phyloP scores from a whole-genome alignment of 2,113 vertebrate genomes.

The Saguinus imperator region DNA sequence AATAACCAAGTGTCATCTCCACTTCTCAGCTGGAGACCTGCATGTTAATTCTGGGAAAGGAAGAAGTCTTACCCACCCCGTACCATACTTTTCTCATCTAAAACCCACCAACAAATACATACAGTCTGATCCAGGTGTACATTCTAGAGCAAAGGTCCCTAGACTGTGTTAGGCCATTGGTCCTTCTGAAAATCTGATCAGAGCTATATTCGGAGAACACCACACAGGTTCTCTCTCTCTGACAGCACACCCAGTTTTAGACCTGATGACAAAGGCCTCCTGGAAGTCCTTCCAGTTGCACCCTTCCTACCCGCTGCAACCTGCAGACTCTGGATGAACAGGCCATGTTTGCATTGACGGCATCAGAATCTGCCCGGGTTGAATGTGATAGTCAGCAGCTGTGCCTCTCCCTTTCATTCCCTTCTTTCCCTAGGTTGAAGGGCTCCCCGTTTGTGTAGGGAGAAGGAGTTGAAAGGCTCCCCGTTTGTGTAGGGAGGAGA shows the following conservation, averaged over 20 bases:
- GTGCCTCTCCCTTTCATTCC: background rate
- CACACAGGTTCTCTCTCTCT: background rate
- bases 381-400: fast-evolving
- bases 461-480: background rate
- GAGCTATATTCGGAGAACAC: background rate
- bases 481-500: too few relatives aligned
- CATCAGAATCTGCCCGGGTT: background rate
- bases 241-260: background rate
- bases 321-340: background rate
- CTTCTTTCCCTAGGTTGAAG: background rate
- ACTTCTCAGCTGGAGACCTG: background rate
- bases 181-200: background rate
- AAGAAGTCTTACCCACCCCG: background rate
- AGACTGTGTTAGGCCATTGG: background rate
- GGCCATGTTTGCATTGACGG: background rate
- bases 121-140: background rate
- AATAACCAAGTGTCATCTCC: background rate
- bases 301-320: background rate
- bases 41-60: background rate
- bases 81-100: background rate
- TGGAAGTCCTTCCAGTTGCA: background rate
- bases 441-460: background rate
- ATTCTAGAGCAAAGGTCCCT: background rate
- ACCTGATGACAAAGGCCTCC: background rate
- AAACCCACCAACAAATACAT: background rate